Conservation (phyloP, 1,140 invertebrate species). For the Branchinecta lindahli region DNA sequence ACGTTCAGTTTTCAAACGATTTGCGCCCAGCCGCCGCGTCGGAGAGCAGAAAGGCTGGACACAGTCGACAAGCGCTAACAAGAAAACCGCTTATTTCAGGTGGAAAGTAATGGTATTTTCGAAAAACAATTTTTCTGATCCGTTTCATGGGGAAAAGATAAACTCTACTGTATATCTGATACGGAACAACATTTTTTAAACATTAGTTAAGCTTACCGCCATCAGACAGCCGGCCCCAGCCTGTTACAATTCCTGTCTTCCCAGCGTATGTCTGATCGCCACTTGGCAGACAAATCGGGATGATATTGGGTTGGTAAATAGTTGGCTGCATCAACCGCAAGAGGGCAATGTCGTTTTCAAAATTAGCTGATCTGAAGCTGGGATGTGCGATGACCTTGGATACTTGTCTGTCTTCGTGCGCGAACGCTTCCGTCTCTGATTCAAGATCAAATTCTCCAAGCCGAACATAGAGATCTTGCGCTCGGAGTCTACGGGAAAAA, state of each 20-base stretch:
- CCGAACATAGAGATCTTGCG: slow-evolving; percentile 27
- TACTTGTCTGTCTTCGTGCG: slow-evolving; percentile 25
- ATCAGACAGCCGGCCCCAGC: slow-evolving; percentile 23
- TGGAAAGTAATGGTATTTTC: too few species aligned
- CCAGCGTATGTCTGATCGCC: slow-evolving; percentile 34
- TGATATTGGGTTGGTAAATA: slow-evolving; percentile 26
- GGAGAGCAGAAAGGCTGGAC: too few species aligned
- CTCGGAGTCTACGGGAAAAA: neutral
- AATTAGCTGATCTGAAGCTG: slow-evolving; percentile 29
- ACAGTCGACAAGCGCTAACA: too few species aligned
- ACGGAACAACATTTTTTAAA: too few species aligned
- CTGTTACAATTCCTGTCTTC: slow-evolving; percentile 31
- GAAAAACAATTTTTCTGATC: too few species aligned
- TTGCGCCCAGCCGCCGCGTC: too few species aligned
- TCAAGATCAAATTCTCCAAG: slow-evolving; percentile 29
- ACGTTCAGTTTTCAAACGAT: too few species aligned
- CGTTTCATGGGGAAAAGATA: too few species aligned
- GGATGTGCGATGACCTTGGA: slow-evolving; percentile 28
- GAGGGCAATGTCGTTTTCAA: slow-evolving; percentile 30
- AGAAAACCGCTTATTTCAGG: too few species aligned
- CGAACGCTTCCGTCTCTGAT: slow-evolving; percentile 23
- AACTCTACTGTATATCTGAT: too few species aligned
- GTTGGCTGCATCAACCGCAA: slow-evolving; percentile 27
- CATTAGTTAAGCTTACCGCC: slow-evolving; percentile 13
- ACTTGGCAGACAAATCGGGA: slow-evolving; percentile 28